phyloP scores from a whole-genome alignment of 1,140 invertebrate species.

The Papilio polytes region DNA sequence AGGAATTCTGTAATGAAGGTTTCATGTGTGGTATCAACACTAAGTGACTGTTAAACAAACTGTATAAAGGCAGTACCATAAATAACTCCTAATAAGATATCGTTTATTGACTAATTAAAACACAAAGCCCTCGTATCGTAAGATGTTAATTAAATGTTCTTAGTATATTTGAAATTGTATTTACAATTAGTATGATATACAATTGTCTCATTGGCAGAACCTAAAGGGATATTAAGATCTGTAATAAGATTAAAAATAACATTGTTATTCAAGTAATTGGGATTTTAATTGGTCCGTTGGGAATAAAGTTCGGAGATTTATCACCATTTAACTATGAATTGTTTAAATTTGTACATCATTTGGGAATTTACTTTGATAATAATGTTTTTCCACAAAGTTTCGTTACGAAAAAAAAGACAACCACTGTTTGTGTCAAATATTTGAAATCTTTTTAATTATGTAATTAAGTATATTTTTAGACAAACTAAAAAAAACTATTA shows the following conservation, averaged over 20 bases:
- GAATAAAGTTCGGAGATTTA: background rate
- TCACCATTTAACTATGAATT: background rate
- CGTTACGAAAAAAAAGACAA: background rate
- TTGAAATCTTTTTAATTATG: too few species aligned
- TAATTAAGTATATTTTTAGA: too few species aligned
- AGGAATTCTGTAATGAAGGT: background rate
- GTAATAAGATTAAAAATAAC: background rate
- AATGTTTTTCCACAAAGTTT: background rate
- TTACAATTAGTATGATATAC: background rate
- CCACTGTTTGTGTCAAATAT: background rate
- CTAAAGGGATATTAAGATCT: background rate
- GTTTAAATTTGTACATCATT: background rate
- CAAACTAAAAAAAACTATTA: too few species aligned
- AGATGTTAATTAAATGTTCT: background rate
- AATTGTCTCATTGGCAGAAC: background rate
- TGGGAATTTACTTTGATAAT: background rate
- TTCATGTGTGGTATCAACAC: too few species aligned
- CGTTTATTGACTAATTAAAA: constrained; percentile 8
- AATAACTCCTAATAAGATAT: background rate
- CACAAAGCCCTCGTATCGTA: background rate
- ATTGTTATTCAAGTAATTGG: constrained; percentile 1
- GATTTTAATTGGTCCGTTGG: background rate
- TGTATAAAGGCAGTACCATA: background rate
- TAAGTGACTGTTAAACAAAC: background rate
- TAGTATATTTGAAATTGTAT: background rate